Evolutionary conservation across 2,113 vertebrate species (phyloP).

Genomic region (Rhineura floridana): DNA sequence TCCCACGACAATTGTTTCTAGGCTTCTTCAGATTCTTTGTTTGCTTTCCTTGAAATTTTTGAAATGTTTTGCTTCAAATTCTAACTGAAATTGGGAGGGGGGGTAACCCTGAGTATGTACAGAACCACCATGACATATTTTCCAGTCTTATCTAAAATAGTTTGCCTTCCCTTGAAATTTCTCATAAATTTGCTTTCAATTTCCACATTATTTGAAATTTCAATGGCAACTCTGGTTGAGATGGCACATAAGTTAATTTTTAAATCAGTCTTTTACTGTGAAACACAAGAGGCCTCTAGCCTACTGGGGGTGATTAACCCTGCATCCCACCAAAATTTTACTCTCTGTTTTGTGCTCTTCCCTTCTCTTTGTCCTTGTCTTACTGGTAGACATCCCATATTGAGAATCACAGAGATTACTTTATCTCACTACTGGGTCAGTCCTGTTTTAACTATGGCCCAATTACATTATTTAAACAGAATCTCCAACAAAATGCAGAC

Average conservation of each 20-base stretch:
- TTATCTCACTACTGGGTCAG: too few relatives aligned
- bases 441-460: neutral
- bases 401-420: neutral
- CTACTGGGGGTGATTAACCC: neutral
- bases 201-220: neutral
- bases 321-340: neutral
- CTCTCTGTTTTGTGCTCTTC: neutral
- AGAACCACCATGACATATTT: neutral
- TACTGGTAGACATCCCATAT: neutral
- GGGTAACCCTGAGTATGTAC: neutral
- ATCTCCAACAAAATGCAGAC: constrained; percentile 40
- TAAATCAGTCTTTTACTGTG: neutral
- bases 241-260: neutral
- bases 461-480: neutral
- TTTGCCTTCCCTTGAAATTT: neutral
- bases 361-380: neutral
- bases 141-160: neutral
- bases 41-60: neutral
- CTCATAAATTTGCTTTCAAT: neutral
- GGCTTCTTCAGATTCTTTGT: neutral
- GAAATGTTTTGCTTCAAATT: neutral
- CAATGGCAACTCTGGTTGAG: neutral
- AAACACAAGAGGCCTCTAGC: neutral
- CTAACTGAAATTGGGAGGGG: too few relatives aligned
- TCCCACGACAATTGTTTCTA: too few relatives aligned